Conservation (phyloP, 2,113 vertebrate genomes). For the Tachuris rubrigastra region DNA sequence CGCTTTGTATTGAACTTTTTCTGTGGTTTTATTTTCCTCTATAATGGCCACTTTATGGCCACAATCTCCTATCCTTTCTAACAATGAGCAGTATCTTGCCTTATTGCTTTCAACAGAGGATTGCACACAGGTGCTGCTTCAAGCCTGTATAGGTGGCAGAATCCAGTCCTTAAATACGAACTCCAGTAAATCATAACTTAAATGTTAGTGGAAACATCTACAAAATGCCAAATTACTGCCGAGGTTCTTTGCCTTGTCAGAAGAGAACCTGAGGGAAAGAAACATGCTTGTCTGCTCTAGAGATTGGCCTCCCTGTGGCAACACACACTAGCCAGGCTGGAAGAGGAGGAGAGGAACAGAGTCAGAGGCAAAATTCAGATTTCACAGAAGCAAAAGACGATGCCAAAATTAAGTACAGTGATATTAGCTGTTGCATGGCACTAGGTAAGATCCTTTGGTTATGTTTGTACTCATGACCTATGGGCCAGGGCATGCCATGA, state of each 20-base stretch:
- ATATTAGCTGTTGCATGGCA: neutral
- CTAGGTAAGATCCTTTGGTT: neutral
- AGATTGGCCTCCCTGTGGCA: neutral
- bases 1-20: neutral
- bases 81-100: neutral
- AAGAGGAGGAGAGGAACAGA: neutral
- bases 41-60: neutral
- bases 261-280: neutral
- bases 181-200: neutral
- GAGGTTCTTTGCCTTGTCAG: neutral
- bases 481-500: accelerated
- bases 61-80: neutral
- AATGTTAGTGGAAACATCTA: neutral
- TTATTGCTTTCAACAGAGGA: neutral
- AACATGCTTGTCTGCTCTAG: neutral
- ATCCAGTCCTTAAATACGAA: neutral
- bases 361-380: neutral
- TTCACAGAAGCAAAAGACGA: neutral
- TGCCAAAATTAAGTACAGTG: neutral
- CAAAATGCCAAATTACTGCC: neutral
- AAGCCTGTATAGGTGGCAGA: neutral
- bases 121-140: neutral
- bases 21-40: neutral
- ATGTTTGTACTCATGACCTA: neutral
- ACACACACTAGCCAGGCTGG: neutral